Evolutionary conservation across 2,797 vertebrate species (phyloP).

Genomic region (Octomys mimax): DNA sequence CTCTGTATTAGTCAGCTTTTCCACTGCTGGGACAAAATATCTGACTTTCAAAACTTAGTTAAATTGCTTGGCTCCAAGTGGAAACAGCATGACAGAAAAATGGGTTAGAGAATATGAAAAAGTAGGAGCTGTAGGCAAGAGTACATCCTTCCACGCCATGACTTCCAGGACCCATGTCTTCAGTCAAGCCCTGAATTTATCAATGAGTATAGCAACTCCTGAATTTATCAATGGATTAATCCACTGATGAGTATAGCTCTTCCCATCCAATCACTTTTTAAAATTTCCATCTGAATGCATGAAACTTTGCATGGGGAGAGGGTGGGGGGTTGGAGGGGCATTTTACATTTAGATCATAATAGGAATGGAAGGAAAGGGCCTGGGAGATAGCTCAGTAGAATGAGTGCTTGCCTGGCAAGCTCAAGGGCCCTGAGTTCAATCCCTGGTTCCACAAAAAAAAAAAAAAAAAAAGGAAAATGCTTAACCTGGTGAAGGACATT

Average conservation of each 20-base stretch:
- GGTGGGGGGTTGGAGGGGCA: neutral
- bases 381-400: too few relatives aligned
- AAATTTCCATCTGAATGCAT: neutral
- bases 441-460: too few relatives aligned
- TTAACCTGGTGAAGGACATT: neutral
- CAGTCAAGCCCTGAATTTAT: neutral
- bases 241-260: neutral
- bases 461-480: neutral
- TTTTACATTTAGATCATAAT: neutral
- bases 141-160: neutral
- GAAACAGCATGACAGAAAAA: neutral
- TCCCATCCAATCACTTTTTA: neutral
- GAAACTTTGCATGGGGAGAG: too few relatives aligned
- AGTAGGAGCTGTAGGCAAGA: neutral
- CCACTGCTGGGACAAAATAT: neutral
- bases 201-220: neutral
- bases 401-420: too few relatives aligned
- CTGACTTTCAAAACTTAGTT: neutral
- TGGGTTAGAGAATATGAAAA: neutral
- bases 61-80: neutral
- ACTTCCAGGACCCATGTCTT: neutral
- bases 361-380: neutral
- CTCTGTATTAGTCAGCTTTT: neutral
- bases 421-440: too few relatives aligned
- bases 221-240: neutral